A percentile compares a stretch with the other conserved stretches of the same genome.
Evolutionary conservation across 37 sponge, comb jelly and placozoan genomes (phyloP).

Genomic region (Axinella damicornis): DNA sequence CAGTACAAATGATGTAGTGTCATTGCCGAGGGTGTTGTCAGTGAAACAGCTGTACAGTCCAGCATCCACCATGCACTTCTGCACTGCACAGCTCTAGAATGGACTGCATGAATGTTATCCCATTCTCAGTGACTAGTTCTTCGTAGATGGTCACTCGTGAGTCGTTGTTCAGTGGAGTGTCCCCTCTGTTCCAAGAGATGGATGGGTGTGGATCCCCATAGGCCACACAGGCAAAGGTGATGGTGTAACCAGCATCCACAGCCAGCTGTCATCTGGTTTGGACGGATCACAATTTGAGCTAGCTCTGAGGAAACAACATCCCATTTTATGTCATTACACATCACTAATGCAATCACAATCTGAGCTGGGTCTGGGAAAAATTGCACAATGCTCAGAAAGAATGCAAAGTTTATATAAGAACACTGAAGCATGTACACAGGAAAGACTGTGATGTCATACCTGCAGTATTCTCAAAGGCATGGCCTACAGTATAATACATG

Average conservation of each 20-base stretch:
- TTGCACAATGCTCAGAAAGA: no score
- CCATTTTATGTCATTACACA: no score
- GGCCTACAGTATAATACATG: no score
- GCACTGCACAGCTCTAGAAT: constrained; percentile 5
- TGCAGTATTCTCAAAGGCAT: no score
- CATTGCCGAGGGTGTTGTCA: neutral
- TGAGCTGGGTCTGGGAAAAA: no score
- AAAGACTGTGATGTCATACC: no score
- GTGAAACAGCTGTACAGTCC: constrained; percentile 22
- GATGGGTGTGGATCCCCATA: constrained; percentile 8
- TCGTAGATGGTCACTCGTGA: constrained; percentile 6
- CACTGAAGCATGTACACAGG: no score
- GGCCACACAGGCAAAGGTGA: constrained; percentile 14
- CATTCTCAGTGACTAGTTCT: neutral
- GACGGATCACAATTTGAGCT: neutral
- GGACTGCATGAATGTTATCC: constrained; percentile 2
- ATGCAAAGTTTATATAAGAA: no score
- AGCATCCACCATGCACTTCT: neutral
- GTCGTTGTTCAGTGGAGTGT: neutral
- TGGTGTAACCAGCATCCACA: neutral
- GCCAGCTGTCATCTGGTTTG: neutral
- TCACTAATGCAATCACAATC: no score
- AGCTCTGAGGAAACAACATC: neutral
- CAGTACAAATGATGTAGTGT: neutral
- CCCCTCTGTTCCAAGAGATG: constrained; percentile 1